These are phyloP conservation scores for Lepidochitona cinerea DNA, from an alignment of 2,888 invertebrate genomes.

Conservation along the genomic window DNA sequence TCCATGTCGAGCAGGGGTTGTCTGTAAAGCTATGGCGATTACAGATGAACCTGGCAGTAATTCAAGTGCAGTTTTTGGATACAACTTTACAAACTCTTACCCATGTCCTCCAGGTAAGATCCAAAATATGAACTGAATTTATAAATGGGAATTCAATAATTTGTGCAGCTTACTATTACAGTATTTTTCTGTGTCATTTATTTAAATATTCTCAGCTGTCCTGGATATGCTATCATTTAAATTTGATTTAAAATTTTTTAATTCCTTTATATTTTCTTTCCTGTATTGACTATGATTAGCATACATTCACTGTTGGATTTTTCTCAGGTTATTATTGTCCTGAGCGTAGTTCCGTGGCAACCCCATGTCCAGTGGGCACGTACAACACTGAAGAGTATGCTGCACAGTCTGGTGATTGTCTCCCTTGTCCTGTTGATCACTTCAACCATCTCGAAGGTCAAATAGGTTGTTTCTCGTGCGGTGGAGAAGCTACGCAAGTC, in stretches of 20 bases:
- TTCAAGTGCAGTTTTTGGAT: constrained; percentile 48
- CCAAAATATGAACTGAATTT: no score
- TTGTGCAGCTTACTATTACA: no score
- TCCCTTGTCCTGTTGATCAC: constrained; percentile 51
- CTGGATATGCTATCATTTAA: no score
- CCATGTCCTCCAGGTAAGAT: constrained; percentile 61
- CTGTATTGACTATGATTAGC: not conserved
- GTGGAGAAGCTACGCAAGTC: constrained; percentile 56
- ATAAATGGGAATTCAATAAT: no score
- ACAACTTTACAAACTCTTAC: constrained; percentile 59
- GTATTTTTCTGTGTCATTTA: no score
- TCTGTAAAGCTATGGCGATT: constrained; percentile 58
- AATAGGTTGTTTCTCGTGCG: constrained; percentile 59
- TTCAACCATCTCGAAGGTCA: constrained; percentile 61
- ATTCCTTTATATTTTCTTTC: not conserved
- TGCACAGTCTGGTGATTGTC: constrained; percentile 47
- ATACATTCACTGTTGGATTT: not conserved
- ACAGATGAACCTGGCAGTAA: constrained; percentile 62
- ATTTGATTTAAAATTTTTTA: not conserved
- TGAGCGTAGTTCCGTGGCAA: constrained; percentile 45
- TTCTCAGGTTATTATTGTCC: constrained; percentile 66
- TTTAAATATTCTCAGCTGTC: no score
- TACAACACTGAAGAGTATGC: constrained; percentile 42
- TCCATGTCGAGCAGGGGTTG: constrained; percentile 66
- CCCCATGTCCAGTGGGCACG: constrained; percentile 59